A percentile compares a stretch with the other conserved stretches of the same genome.
phyloP scores from a whole-genome alignment of 2,113 vertebrate species.

The Carassius auratus region DNA sequence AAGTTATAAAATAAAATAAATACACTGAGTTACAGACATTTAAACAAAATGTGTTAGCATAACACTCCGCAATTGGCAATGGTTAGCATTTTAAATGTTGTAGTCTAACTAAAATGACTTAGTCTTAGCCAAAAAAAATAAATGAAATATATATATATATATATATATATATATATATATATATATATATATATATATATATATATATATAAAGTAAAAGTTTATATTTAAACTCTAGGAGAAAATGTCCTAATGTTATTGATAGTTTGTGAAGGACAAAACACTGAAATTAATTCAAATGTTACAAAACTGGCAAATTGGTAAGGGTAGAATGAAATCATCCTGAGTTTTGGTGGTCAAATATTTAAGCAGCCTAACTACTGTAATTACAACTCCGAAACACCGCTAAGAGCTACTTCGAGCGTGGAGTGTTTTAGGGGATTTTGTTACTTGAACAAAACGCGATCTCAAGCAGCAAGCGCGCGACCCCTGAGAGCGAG shows the following conservation, averaged over 20 bases:
- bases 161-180: too few species aligned
- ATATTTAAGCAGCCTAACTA: neutral
- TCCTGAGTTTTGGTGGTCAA: neutral
- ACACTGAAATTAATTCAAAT: neutral
- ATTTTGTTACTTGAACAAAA: conserved; percentile 22
- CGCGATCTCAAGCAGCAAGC: conserved; percentile 41
- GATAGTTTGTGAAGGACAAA: too few species aligned
- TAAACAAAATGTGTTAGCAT: neutral
- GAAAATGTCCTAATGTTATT: too few species aligned
- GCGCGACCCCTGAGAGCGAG: conserved; percentile 35
- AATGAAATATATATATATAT: too few species aligned
- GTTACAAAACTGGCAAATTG: neutral
- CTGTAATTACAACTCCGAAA: neutral
- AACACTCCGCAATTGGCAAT: neutral
- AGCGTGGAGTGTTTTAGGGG: neutral
- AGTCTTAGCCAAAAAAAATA: too few species aligned
- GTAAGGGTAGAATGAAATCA: neutral
- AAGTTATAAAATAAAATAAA: neutral
- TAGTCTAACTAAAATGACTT: too few species aligned
- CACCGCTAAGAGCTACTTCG: neutral
- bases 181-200: too few species aligned
- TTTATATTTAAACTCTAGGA: too few species aligned
- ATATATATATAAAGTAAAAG: too few species aligned
- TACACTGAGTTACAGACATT: neutral
- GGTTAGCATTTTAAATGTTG: too few species aligned